Percentiles rank a stretch among this genome's conserved stretches.
These are phyloP conservation scores for Hiodon alosoides DNA, from an alignment of 2,113 vertebrate genomes.

Conservation along the genomic window DNA sequence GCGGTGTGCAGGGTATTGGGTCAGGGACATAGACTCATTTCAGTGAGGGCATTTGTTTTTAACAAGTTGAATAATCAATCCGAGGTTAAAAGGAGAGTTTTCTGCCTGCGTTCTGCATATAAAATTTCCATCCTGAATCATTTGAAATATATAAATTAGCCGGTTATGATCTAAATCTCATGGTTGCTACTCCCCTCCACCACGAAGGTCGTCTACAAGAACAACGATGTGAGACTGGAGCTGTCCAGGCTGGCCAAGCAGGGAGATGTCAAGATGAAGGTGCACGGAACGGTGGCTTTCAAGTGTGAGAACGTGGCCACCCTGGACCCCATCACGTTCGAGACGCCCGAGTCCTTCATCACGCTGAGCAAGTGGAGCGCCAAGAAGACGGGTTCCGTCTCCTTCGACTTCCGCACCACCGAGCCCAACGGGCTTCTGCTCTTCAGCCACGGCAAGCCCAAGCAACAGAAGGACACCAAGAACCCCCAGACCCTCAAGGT, in stretches of 20 bases:
- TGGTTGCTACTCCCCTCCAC: background rate
- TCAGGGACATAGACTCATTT: no score
- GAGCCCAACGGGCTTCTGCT: constrained; percentile 65
- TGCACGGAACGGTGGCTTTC: constrained; percentile 77
- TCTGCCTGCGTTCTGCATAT: background rate
- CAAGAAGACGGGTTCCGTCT: constrained; percentile 79
- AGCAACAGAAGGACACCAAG: constrained; percentile 75
- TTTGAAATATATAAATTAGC: background rate
- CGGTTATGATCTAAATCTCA: background rate
- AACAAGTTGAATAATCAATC: no score
- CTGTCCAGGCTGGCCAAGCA: constrained; percentile 45
- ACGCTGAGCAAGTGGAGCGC: constrained; percentile 78
- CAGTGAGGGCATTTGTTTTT: no score
- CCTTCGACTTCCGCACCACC: constrained; percentile 41
- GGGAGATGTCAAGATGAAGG: constrained; percentile 78
- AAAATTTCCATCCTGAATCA: background rate
- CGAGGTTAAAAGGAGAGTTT: no score
- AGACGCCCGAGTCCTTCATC: constrained; percentile 49
- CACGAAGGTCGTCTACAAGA: constrained; percentile 74
- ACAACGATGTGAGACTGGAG: constrained; percentile 75
- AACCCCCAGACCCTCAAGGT: constrained; percentile 75
- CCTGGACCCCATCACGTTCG: constrained; percentile 10
- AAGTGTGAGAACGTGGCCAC: constrained; percentile 53
- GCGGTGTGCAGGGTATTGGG: no score
- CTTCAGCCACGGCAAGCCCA: constrained; percentile 58